Percentiles rank a stretch among this genome's conserved stretches.
Conservation (phyloP, 2,888 invertebrate genomes). For the Neoitamus cyanurus region DNA sequence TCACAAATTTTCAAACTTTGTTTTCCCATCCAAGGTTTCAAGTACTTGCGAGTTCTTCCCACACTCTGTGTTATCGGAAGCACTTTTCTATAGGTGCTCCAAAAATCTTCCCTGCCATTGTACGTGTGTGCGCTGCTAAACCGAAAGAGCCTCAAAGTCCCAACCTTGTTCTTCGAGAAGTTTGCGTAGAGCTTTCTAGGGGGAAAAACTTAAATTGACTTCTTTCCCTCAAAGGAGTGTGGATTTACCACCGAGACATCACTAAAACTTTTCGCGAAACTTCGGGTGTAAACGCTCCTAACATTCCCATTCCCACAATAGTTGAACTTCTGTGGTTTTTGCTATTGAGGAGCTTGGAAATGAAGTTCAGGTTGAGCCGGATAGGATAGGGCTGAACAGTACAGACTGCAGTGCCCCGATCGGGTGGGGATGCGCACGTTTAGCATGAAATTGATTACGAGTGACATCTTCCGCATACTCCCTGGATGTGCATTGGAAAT, state of each 20-base stretch:
- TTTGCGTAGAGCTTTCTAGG: not conserved
- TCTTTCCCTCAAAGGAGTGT: not conserved
- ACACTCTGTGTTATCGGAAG: not conserved
- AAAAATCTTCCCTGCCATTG: not conserved
- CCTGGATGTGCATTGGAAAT: not conserved
- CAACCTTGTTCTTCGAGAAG: not conserved
- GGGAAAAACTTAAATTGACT: not conserved
- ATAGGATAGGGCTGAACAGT: too few species aligned
- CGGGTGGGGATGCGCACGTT: not conserved
- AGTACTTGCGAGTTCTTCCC: not conserved
- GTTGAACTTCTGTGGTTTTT: not conserved
- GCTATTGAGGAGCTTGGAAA: not conserved
- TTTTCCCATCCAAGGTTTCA: not conserved
- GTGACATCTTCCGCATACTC: not conserved
- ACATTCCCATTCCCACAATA: not conserved
- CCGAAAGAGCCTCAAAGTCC: not conserved
- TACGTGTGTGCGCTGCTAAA: not conserved
- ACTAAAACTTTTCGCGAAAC: not conserved
- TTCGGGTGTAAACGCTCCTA: not conserved
- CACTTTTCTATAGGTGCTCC: not conserved
- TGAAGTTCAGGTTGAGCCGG: not conserved
- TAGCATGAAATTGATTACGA: not conserved
- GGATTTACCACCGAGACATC: not conserved
- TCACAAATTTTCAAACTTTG: not conserved
- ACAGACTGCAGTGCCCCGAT: not conserved